phyloP scores from a whole-genome alignment of 2,888 invertebrate genomes.

The Rotaria sp. region DNA sequence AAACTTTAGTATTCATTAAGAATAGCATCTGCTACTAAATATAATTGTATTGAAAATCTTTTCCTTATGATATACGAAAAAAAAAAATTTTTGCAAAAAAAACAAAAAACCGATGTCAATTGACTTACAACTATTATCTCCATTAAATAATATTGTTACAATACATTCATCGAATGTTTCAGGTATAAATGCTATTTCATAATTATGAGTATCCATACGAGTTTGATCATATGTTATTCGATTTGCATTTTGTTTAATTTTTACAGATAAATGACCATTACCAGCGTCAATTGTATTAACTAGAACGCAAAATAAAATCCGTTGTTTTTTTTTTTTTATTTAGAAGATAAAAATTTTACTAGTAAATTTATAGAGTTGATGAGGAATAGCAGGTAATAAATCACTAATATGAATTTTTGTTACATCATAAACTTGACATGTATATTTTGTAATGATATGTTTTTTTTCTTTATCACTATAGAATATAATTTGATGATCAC shows the following conservation, averaged over 20 bases:
- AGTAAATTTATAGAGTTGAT: conserved; percentile 1
- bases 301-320: too few species aligned
- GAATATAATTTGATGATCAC: neutral
- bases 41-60: neutral
- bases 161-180: neutral
- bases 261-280: neutral
- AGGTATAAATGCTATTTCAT: neutral
- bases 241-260: neutral
- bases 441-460: neutral
- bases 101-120: neutral
- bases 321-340: too few species aligned
- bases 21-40: neutral
- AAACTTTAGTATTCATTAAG: neutral
- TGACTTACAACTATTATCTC: neutral
- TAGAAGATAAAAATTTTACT: neutral
- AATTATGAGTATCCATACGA: neutral
- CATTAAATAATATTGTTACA: neutral
- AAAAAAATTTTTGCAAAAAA: neutral
- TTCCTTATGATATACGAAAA: too few species aligned
- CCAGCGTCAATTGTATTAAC: neutral
- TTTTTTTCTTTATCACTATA: neutral
- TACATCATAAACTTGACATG: neutral
- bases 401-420: conserved; percentile 4
- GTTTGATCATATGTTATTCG: neutral
- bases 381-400: neutral